phyloP scores from a whole-genome alignment of 2,888 invertebrate species.

The Nemotelus nigrinus region DNA sequence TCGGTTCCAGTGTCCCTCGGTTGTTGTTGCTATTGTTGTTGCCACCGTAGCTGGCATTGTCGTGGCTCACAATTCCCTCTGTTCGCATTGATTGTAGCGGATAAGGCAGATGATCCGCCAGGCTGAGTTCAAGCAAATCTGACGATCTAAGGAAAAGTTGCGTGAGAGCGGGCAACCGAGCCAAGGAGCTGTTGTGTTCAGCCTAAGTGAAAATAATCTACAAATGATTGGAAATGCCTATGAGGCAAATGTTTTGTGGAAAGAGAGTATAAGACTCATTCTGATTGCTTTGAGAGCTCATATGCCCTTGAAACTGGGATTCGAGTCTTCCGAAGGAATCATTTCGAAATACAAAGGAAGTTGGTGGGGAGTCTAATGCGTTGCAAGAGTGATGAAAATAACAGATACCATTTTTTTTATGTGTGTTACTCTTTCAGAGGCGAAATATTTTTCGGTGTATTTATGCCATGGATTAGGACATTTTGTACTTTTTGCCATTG shows the following conservation, averaged over 20 bases:
- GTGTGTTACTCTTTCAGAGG: slow-evolving; percentile 28
- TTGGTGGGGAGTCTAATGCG: too few species aligned
- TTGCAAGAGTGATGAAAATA: too few species aligned
- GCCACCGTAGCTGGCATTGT: background rate
- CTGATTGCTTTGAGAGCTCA: background rate
- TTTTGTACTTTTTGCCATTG: slow-evolving; percentile 40
- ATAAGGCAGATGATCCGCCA: slow-evolving; percentile 31
- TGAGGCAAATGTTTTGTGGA: slow-evolving; percentile 5
- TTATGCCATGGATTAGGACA: slow-evolving; percentile 42
- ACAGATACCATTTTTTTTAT: slow-evolving; percentile 23
- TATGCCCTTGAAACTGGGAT: slow-evolving; percentile 6
- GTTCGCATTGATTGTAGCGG: slow-evolving; percentile 25
- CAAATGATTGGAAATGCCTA: slow-evolving; percentile 48
- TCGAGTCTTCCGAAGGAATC: background rate
- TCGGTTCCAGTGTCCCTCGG: too few species aligned
- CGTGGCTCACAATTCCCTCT: background rate
- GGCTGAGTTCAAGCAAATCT: too few species aligned
- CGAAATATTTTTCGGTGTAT: slow-evolving; percentile 44
- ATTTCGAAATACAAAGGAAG: too few species aligned
- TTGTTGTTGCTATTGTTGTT: background rate
- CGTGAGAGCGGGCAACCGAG: too few species aligned
- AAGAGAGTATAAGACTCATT: background rate
- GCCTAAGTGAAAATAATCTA: slow-evolving; percentile 48
- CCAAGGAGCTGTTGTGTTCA: slow-evolving; percentile 21
- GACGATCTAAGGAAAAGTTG: too few species aligned